Evolutionary conservation across 92 coral and sea anemone genomes (phyloP), one percentile per base, ranked within the genome.

Genomic region (Palythoa grandiflora): DNA sequence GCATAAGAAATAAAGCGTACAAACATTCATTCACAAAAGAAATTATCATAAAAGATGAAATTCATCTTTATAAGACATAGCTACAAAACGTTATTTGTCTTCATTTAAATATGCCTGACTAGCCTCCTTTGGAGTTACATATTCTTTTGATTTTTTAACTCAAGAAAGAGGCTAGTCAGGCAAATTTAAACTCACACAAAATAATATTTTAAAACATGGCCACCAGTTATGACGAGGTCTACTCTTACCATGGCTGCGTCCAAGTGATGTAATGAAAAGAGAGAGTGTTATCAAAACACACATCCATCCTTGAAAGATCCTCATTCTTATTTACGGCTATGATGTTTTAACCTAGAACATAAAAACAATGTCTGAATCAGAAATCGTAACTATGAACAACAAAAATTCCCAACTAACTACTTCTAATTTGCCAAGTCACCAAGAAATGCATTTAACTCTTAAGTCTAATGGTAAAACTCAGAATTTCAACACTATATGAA

Each of bases 191-290:
- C 6, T 3, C 4, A 6, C 6, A 11, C 2, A 15, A 17, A 39
- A 48, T 12, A 9, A 44, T 39, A 19, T 15, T 39, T 28, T 28
- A 28, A 28, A 28, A 28, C 28, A 4, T 40, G 19, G 12, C 38
- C 10, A 0, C 59, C 16, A 36, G 1, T 78, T 53, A 44, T 75
- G 16, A 6, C 1, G 17, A 14, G 57, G 6, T 3, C 1, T 2
- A 63, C 85, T 44, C 86, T 44, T 44, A 81, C 86, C 86, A 17
- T 81, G 40, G 35, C 50, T 40, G 52, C 59, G 17, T 12, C 57
- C 75, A 81, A 21, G n/a, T 65, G 86, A 81, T n/a, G 61, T 81
- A 55, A 81, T 13, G 21, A 81, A 44, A 61, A 80, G 60, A 11
- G 75, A 11, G 60, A 80, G 14, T 11, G 37, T n/a, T 20, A 65